Conservation (phyloP, 2,113 vertebrate species). For the Podarcis cretensis region DNA sequence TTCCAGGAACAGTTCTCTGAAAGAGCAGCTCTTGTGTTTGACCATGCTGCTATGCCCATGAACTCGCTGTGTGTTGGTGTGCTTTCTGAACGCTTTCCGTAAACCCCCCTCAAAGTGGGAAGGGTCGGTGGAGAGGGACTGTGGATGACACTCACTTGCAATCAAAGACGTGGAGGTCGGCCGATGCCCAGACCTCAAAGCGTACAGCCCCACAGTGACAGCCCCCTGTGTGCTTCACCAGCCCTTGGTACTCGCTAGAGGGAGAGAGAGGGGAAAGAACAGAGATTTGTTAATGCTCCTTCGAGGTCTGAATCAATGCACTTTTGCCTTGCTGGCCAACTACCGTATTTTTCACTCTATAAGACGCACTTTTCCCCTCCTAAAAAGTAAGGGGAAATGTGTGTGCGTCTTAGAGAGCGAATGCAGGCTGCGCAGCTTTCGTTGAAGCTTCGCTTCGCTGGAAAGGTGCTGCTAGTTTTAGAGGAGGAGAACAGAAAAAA, state of each 20-base stretch:
- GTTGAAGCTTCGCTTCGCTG: no score
- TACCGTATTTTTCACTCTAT: no score
- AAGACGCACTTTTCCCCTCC: no score
- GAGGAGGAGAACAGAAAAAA: no score
- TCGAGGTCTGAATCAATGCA: not conserved
- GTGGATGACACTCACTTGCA: constrained; percentile 89
- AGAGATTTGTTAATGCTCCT: not conserved
- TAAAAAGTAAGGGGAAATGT: no score
- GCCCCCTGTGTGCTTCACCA: constrained; percentile 90
- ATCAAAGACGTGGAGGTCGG: constrained; percentile 89
- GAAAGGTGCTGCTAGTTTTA: no score
- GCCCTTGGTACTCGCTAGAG: constrained; percentile 80
- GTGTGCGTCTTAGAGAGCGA: no score
- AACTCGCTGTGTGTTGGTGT: not conserved
- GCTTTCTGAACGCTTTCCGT: not conserved
- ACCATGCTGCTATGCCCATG: not conserved
- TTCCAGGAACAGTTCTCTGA: not conserved
- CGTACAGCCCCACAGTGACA: constrained; percentile 93
- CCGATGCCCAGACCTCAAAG: constrained; percentile 88
- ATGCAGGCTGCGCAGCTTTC: no score
- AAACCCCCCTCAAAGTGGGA: not conserved
- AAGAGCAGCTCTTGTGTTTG: not conserved
- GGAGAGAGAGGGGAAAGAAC: constrained; percentile 27
- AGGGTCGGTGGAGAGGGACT: rapidly evolving
- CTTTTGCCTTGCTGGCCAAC: not conserved